Evolutionary conservation across 2,113 vertebrate species (phyloP).

Genomic region (Grammomys surdaster): DNA sequence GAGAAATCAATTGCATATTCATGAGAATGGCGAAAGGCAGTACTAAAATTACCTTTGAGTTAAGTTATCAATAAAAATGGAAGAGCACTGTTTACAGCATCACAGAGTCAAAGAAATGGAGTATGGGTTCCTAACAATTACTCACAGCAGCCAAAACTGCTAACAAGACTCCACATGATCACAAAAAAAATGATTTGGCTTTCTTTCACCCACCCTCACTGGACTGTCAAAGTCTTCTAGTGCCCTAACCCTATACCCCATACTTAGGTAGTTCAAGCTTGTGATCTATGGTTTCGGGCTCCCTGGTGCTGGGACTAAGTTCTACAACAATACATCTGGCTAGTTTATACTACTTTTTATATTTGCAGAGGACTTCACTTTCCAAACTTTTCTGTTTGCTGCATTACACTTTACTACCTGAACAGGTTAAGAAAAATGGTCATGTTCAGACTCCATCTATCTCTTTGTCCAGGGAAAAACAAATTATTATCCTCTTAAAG

Average conservation of each 20-base stretch:
- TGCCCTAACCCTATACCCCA: background rate
- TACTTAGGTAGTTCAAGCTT: background rate
- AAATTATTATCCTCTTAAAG: background rate
- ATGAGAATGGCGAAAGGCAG: too few relatives aligned
- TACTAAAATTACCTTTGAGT: too few relatives aligned
- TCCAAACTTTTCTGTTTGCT: conserved; percentile 31
- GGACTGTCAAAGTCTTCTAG: background rate
- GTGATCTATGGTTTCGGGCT: background rate
- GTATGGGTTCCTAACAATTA: background rate
- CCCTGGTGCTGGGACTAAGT: background rate
- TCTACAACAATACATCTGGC: background rate
- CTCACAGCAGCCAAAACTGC: background rate
- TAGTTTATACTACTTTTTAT: background rate
- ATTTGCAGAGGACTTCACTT: conserved; percentile 43
- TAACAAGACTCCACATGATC: background rate
- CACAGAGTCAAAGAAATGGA: conserved; percentile 32
- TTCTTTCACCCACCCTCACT: background rate
- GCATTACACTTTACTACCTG: conserved; percentile 31
- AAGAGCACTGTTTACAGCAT: background rate
- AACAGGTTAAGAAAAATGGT: conserved; percentile 47
- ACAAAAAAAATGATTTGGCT: background rate
- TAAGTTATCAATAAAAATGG: too few relatives aligned
- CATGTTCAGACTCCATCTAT: background rate
- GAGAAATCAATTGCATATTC: too few relatives aligned
- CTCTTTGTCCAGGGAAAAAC: conserved; percentile 47